Conservation (phyloP, 2,888 invertebrate genomes). For the Steromphala cineraria region DNA sequence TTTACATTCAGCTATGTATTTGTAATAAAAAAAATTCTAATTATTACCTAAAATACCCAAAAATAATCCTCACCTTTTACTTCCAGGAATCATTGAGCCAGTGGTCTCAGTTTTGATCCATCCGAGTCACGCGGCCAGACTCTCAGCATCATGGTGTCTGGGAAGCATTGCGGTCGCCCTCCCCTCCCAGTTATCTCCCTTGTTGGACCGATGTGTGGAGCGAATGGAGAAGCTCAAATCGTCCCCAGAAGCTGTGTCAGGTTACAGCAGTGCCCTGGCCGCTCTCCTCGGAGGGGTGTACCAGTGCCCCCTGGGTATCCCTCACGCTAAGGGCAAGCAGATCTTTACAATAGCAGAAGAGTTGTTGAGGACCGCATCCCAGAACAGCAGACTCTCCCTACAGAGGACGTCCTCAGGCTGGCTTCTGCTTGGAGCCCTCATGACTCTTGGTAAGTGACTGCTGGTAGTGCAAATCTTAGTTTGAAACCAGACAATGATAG, state of each 20-base stretch:
- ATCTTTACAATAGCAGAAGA: conserved; percentile 99
- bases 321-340: conserved; percentile 95
- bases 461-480: too few relatives aligned
- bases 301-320: conserved; percentile 84
- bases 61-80: not conserved
- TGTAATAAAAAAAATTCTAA: not conserved
- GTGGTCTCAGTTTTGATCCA: conserved; percentile 91
- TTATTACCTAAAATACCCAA: not conserved
- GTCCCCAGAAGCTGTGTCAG: conserved; percentile 82
- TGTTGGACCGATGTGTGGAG: conserved; percentile 84
- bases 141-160: conserved; percentile 96
- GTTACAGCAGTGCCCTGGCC: conserved; percentile 95
- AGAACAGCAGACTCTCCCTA: conserved; percentile 94
- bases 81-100: conserved; percentile 84
- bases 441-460: conserved; percentile 87
- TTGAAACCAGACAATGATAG: too few relatives aligned
- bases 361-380: conserved; percentile 93
- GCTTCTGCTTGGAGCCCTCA: conserved; percentile 96
- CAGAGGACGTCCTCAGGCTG: conserved; percentile 98
- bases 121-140: conserved; percentile 93
- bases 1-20: too few relatives aligned
- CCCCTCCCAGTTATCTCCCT: conserved; percentile 93
- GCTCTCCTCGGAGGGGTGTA: conserved; percentile 91
- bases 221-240: conserved; percentile 83
- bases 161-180: conserved; percentile 94